phyloP scores from a whole-genome alignment of 2,797 vertebrate genomes.

The Petrocephalus schoutedeni region DNA sequence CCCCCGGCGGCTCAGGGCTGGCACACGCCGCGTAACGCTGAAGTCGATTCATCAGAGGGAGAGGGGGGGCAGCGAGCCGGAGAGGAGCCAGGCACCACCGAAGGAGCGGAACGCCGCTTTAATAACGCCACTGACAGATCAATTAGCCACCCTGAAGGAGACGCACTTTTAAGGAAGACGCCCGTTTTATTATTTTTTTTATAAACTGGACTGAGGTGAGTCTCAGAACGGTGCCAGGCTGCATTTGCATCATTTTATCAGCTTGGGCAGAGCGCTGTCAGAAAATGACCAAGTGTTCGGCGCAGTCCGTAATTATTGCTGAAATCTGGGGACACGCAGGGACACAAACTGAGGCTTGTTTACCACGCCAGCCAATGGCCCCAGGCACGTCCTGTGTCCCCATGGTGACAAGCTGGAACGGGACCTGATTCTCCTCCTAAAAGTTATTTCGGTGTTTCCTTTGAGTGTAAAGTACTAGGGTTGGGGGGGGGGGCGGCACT shows the following conservation, averaged over 20 bases:
- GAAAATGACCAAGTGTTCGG: slow-evolving; percentile 5
- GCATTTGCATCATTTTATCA: neutral
- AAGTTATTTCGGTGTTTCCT: neutral
- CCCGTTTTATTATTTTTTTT: neutral
- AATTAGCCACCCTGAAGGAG: neutral
- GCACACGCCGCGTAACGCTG: neutral
- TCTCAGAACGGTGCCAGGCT: neutral
- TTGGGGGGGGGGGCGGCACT: neutral
- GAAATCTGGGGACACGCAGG: neutral
- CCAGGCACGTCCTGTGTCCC: neutral
- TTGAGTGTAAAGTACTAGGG: neutral
- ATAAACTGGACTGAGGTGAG: neutral
- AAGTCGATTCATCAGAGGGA: neutral
- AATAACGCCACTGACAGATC: neutral
- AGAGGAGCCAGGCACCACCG: neutral
- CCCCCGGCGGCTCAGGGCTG: neutral
- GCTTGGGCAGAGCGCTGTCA: neutral
- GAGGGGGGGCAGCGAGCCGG: neutral
- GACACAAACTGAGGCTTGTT: neutral
- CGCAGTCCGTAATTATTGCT: neutral
- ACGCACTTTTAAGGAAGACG: neutral
- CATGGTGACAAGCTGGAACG: neutral
- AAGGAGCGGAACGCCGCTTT: neutral
- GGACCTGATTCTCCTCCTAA: neutral
- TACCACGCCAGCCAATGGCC: neutral